Percentiles rank a stretch among this genome's conserved stretches.
These are phyloP conservation scores for Limenitis camilla DNA, from an alignment of 2,888 invertebrate genomes.

Conservation along the genomic window DNA sequence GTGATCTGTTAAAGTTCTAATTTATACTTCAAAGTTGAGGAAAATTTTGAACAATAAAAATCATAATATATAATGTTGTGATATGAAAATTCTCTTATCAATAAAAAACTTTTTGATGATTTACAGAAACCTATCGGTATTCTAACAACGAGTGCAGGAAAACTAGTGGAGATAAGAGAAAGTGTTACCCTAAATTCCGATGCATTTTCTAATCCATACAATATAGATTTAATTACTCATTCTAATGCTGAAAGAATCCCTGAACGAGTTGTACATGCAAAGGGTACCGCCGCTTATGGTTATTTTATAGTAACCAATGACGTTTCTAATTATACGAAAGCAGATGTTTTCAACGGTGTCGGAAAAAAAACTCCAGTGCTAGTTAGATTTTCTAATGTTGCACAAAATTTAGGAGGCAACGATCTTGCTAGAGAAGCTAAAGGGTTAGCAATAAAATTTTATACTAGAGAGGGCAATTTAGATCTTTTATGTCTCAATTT, in stretches of 20 bases:
- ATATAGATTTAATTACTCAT: slow-evolving; percentile 56
- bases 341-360: slow-evolving; percentile 81
- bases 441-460: slow-evolving; percentile 92
- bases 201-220: slow-evolving; percentile 31
- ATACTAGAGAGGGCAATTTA: slow-evolving; percentile 90
- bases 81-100: too few relatives aligned
- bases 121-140: slow-evolving; percentile 67
- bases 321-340: slow-evolving; percentile 82
- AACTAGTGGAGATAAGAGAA: slow-evolving; percentile 81
- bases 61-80: too few relatives aligned
- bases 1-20: too few relatives aligned
- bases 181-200: slow-evolving; percentile 83
- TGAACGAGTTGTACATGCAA: slow-evolving; percentile 93
- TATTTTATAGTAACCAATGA: slow-evolving; percentile 89
- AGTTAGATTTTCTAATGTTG: slow-evolving; percentile 83
- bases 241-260: slow-evolving; percentile 88
- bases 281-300: slow-evolving; percentile 89
- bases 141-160: slow-evolving; percentile 83
- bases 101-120: background rate
- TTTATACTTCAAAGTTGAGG: too few relatives aligned
- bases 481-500: slow-evolving; percentile 90
- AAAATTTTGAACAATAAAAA: too few relatives aligned
- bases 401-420: slow-evolving; percentile 87
- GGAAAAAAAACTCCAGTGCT: slow-evolving; percentile 85
- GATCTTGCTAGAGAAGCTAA: slow-evolving; percentile 88